Evolutionary conservation across 2,113 vertebrate genomes (phyloP).

Genomic region (Gallinago paraguaiae): DNA sequence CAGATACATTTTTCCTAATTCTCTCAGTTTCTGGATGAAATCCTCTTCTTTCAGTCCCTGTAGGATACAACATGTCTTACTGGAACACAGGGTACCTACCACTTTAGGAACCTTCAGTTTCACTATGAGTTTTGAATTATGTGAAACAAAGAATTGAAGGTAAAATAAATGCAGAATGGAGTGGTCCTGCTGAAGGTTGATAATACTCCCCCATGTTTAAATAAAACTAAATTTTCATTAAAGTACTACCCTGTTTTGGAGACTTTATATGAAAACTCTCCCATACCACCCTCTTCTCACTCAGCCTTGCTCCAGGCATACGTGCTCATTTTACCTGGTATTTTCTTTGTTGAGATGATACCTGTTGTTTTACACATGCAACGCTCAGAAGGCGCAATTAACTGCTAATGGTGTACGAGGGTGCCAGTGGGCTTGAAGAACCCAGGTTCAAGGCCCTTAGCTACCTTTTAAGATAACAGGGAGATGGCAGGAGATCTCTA

Average conservation of each 20-base stretch:
- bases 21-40: not conserved
- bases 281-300: not conserved
- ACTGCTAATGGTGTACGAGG: not conserved
- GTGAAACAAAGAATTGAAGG: not conserved
- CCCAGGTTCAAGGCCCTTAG: not conserved
- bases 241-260: not conserved
- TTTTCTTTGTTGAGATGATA: not conserved
- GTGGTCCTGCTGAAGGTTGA: not conserved
- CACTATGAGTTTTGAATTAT: not conserved
- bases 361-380: not conserved
- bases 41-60: not conserved
- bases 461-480: not conserved
- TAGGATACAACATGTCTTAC: not conserved
- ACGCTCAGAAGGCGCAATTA: accelerated
- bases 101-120: not conserved
- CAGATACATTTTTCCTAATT: not conserved
- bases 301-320: not conserved
- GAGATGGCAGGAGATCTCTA: not conserved
- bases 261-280: not conserved
- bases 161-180: not conserved
- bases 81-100: not conserved
- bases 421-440: not conserved
- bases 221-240: not conserved
- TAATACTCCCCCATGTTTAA: not conserved
- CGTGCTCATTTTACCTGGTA: not conserved